Percentiles rank a stretch among this genome's conserved stretches.
phyloP scores from a whole-genome alignment of 1,140 invertebrate species.

The Potamilus streckersoni region DNA sequence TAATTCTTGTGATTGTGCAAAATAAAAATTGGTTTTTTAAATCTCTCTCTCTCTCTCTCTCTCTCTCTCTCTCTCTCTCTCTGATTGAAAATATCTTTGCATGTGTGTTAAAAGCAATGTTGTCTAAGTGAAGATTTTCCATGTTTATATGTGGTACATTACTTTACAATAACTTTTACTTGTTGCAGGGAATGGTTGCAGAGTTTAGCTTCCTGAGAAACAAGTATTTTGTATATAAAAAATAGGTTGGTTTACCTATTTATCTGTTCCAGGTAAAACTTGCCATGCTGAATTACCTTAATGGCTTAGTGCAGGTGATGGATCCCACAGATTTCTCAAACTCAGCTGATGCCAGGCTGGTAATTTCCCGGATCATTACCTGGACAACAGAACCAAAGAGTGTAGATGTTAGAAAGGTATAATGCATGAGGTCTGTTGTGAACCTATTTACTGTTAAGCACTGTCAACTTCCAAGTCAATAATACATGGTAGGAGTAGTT shows the following conservation, averaged over 20 bases:
- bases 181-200: too few species aligned
- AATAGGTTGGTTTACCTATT: neutral
- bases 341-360: slow-evolving; percentile 67
- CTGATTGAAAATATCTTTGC: neutral
- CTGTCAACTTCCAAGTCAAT: too few species aligned
- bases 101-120: neutral
- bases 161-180: neutral
- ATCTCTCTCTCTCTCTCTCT: too few species aligned
- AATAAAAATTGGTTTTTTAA: too few species aligned
- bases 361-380: slow-evolving; percentile 71
- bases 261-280: slow-evolving; percentile 64
- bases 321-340: slow-evolving; percentile 66
- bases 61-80: neutral
- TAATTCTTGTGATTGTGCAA: too few species aligned
- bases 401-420: slow-evolving; percentile 79
- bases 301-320: slow-evolving; percentile 65
- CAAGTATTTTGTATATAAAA: too few species aligned
- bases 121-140: neutral
- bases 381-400: slow-evolving; percentile 72
- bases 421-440: too few species aligned
- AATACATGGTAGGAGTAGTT: too few species aligned
- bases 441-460: too few species aligned
- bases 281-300: slow-evolving; percentile 67
- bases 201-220: too few species aligned
- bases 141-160: neutral